phyloP scores from a whole-genome alignment of 2,797 vertebrate genomes.

The Thaleichthys pacificus region DNA sequence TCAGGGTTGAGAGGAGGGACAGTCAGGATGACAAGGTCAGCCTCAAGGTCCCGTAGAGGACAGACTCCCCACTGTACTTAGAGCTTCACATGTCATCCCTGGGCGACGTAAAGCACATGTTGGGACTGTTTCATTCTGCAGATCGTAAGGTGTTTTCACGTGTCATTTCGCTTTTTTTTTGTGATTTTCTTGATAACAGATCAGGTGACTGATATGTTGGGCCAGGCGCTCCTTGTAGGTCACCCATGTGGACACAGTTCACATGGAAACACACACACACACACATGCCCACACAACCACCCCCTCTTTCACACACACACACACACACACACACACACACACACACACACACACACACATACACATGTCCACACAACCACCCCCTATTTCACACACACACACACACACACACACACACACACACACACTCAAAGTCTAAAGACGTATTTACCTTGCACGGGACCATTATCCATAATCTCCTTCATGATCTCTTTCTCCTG shows the following conservation, averaged over 20 bases:
- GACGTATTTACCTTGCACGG: slow-evolving; percentile 86
- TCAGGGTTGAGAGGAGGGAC: not conserved
- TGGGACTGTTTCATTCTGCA: not conserved
- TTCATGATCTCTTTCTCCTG: slow-evolving; percentile 99
- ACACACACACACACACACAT: slow-evolving; percentile 21
- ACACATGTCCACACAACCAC: slow-evolving; percentile 3
- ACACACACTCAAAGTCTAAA: slow-evolving; percentile 12
- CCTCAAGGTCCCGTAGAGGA: not conserved
- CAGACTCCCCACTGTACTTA: not conserved
- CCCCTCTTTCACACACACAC: not conserved
- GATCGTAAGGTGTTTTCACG: not conserved
- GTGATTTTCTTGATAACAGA: too few relatives aligned
- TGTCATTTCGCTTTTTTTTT: not conserved
- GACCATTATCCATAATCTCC: slow-evolving; percentile 94
- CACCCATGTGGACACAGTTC: not conserved
- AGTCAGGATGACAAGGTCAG: not conserved
- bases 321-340: slow-evolving; percentile 14
- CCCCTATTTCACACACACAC: not conserved
- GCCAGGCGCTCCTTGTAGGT: not conserved
- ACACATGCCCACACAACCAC: slow-evolving; percentile 2
- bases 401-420: slow-evolving; percentile 25
- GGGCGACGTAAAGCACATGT: not conserved
- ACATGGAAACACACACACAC: not conserved
- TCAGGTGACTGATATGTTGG: not conserved
- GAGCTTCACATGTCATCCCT: not conserved